Conservation (phyloP, 2,113 vertebrate genomes). For the Setophaga coronata region DNA sequence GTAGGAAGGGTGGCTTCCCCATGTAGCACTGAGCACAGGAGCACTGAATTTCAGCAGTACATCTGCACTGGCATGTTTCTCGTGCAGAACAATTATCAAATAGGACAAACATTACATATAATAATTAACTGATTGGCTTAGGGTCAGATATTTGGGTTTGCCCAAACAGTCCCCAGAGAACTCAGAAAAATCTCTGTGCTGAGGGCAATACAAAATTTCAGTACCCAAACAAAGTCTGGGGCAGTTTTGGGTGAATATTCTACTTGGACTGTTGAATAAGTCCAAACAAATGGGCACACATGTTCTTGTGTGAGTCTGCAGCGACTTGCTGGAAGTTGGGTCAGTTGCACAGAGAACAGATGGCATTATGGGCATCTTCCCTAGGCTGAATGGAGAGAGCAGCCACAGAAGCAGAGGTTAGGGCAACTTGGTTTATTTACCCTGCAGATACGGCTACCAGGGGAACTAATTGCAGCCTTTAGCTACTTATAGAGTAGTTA, state of each 20-base stretch:
- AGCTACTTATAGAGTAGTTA: background rate
- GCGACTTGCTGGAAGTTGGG: background rate
- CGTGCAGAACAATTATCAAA: background rate
- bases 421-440: background rate
- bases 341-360: background rate
- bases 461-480: background rate
- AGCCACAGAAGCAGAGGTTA: background rate
- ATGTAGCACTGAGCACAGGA: background rate
- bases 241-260: background rate
- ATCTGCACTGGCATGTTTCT: background rate
- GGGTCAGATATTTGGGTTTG: background rate
- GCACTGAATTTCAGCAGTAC: accelerated
- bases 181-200: background rate
- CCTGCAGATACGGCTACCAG: background rate
- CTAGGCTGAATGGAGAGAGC: background rate
- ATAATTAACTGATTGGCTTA: conserved; percentile 1
- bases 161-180: background rate
- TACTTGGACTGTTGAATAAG: background rate
- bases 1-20: background rate
- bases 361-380: background rate
- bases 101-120: background rate
- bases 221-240: background rate
- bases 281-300: background rate
- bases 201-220: background rate
- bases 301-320: background rate